Conservation (phyloP, 2,113 vertebrate genomes). For the Calidris pygmaea region DNA sequence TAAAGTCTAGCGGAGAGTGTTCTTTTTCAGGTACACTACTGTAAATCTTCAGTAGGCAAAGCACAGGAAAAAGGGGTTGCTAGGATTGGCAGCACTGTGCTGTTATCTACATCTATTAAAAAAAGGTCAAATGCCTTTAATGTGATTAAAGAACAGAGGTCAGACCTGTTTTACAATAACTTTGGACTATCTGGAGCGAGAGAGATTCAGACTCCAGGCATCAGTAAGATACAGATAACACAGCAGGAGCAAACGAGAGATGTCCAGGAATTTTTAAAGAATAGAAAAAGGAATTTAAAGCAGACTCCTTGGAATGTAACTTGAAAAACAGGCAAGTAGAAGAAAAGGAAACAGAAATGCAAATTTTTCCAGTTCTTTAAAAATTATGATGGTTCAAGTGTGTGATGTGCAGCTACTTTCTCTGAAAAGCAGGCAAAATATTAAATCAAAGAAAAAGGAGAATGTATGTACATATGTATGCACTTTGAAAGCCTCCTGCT, state of each 20-base stretch:
- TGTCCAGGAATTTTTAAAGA: neutral
- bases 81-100: neutral
- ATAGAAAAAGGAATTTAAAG: neutral
- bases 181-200: neutral
- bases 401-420: neutral
- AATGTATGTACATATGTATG: neutral
- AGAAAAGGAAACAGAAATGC: neutral
- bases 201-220: neutral
- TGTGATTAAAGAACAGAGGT: neutral
- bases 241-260: neutral
- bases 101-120: neutral
- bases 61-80: neutral
- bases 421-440: constrained; percentile 4
- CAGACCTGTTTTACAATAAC: neutral
- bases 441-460: constrained; percentile 15
- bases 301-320: neutral
- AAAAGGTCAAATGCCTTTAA: neutral
- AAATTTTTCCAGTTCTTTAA: neutral
- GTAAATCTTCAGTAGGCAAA: neutral
- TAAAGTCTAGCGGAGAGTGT: neutral
- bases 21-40: neutral
- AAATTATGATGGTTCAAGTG: neutral
- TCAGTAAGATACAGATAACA: neutral
- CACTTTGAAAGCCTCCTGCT: constrained; percentile 18
- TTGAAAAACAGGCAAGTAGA: neutral